Percentiles rank a stretch among this genome's conserved stretches.
Conservation (phyloP, 2,113 vertebrate species). For the Typhlomys cinereus region DNA sequence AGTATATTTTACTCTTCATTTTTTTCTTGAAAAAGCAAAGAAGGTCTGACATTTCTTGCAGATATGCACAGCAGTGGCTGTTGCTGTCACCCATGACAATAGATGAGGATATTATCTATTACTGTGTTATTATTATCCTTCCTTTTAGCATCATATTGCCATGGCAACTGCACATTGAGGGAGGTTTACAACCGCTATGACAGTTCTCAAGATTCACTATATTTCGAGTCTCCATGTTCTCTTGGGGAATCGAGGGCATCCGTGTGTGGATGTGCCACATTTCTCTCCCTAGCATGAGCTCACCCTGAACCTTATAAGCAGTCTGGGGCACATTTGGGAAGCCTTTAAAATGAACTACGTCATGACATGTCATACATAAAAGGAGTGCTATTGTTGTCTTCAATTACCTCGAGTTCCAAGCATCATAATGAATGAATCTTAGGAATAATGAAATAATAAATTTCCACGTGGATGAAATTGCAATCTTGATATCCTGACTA, state of each 20-base stretch:
- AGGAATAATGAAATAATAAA: constrained; percentile 78
- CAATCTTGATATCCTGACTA: constrained; percentile 66
- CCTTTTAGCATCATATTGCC: background rate
- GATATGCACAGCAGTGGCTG: background rate
- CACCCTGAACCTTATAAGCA: background rate
- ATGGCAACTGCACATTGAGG: background rate
- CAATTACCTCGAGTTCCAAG: constrained; percentile 68
- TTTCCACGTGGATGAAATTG: constrained; percentile 72
- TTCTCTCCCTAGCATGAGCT: background rate
- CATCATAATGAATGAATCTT: constrained; percentile 56
- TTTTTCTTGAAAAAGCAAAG: constrained; percentile 69
- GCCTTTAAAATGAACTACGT: constrained; percentile 52
- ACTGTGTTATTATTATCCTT: constrained; percentile 1
- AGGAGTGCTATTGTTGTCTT: constrained; percentile 65
- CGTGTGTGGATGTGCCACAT: background rate
- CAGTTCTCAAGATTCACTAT: background rate
- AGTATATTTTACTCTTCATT: constrained; percentile 68
- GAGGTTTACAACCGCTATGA: background rate
- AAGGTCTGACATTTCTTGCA: constrained; percentile 37
- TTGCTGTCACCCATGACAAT: constrained; percentile 28
- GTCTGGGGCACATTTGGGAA: constrained; percentile 5
- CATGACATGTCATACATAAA: constrained; percentile 29
- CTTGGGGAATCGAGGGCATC: background rate
- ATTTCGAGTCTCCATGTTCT: background rate
- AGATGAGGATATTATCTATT: constrained; percentile 57